A percentile compares a stretch with the other conserved stretches of the same genome.
Evolutionary conservation across 2,888 invertebrate species (phyloP).

Genomic region (Himalopsyche kuldschensis): DNA sequence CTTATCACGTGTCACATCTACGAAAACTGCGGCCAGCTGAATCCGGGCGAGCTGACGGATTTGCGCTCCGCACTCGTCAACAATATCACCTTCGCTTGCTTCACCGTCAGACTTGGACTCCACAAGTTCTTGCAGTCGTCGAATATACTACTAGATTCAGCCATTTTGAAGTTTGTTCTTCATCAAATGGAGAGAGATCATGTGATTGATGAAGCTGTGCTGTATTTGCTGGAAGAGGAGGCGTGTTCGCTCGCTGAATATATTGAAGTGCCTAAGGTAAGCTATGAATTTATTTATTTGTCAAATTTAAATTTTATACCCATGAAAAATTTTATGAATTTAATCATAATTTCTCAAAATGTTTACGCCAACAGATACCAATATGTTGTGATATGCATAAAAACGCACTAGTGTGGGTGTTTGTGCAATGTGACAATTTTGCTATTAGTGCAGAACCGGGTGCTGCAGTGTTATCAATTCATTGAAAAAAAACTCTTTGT

Average conservation of each 20-base stretch:
- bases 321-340: neutral
- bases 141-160: slow-evolving; percentile 20
- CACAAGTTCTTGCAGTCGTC: slow-evolving; percentile 71
- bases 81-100: slow-evolving; percentile 90
- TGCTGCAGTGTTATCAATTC: too few species aligned
- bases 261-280: slow-evolving; percentile 88
- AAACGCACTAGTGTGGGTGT: too few species aligned
- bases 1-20: slow-evolving; percentile 85
- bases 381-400: too few species aligned
- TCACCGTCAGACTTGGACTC: slow-evolving; percentile 82
- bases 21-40: slow-evolving; percentile 68
- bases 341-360: too few species aligned
- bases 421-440: too few species aligned
- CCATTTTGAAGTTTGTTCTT: slow-evolving; percentile 61
- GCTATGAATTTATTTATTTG: neutral
- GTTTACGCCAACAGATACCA: too few species aligned
- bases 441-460: too few species aligned
- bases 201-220: slow-evolving; percentile 66
- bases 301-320: neutral
- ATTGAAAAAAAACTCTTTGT: too few species aligned
- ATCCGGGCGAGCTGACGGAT: slow-evolving; percentile 89
- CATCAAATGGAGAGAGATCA: slow-evolving; percentile 65
- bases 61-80: slow-evolving; percentile 94
- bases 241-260: slow-evolving; percentile 70
- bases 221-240: slow-evolving; percentile 67